Percentiles rank a stretch among this genome's conserved stretches.
These are phyloP conservation scores for Athalia cordata DNA, from an alignment of 2,888 invertebrate species.

Conservation along the genomic window DNA sequence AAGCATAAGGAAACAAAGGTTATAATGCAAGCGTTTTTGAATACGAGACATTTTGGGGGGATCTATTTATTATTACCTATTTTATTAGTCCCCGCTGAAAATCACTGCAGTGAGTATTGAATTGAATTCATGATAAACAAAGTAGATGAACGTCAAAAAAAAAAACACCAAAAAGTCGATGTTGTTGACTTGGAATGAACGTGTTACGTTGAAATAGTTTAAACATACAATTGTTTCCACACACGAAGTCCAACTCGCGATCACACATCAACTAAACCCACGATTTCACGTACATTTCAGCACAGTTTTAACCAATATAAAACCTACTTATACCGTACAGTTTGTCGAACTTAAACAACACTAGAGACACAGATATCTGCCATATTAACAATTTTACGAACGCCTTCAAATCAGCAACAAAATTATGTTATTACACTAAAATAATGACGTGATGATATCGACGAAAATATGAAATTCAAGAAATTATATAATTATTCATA, in stretches of 20 bases:
- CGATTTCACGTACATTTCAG: conserved; percentile 56
- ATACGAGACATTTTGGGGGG: conserved; percentile 49
- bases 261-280: conserved; percentile 49
- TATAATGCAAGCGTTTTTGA: conserved; percentile 58
- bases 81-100: conserved; percentile 60
- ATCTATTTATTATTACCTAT: conserved; percentile 61
- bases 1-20: conserved; percentile 62
- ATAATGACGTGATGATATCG: conserved; percentile 17
- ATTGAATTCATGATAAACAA: conserved; percentile 66
- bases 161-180: conserved; percentile 54
- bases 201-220: conserved; percentile 51
- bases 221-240: conserved; percentile 44
- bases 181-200: conserved; percentile 57
- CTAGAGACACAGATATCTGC: conserved; percentile 67
- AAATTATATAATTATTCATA: conserved; percentile 49
- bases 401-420: conserved; percentile 63
- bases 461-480: conserved; percentile 25
- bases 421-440: conserved; percentile 46
- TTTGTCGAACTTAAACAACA: conserved; percentile 67
- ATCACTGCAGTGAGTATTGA: conserved; percentile 61
- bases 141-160: conserved; percentile 55
- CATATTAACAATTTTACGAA: conserved; percentile 68
- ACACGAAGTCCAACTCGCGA: conserved; percentile 47
- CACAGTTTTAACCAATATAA: conserved; percentile 52
- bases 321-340: conserved; percentile 47